phyloP scores from a whole-genome alignment of 35 echinoderm and acorn worm genomes.

The Acanthaster planci region DNA sequence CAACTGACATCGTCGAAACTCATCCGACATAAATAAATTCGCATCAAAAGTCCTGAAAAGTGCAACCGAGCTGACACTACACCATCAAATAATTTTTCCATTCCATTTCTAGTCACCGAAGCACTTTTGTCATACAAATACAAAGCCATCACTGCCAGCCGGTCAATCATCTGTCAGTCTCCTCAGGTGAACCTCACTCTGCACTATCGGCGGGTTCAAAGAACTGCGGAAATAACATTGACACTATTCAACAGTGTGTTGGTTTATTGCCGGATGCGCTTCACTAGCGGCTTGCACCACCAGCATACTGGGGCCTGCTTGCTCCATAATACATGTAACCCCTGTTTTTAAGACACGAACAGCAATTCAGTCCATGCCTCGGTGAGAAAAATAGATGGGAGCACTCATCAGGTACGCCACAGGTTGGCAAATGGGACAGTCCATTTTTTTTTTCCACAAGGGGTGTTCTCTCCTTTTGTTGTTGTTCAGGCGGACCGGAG shows the following conservation, averaged over 20 bases:
- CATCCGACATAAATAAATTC: no score
- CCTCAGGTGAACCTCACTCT: slow-evolving; percentile 11
- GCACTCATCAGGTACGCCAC: neutral
- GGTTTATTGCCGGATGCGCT: slow-evolving; percentile 6
- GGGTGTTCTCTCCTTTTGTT: no score
- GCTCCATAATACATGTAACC: no score
- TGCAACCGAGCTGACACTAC: neutral
- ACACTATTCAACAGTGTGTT: slow-evolving; percentile 7
- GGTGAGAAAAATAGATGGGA: no score
- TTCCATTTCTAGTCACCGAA: neutral
- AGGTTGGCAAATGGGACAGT: slow-evolving; percentile 12
- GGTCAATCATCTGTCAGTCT: neutral
- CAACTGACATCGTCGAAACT: no score
- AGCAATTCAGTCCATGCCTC: no score
- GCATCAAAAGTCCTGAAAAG: no score
- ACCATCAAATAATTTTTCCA: neutral
- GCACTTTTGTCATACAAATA: neutral
- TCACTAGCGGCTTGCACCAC: neutral
- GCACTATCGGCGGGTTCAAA: slow-evolving; percentile 25
- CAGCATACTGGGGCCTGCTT: no score
- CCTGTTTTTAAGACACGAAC: no score
- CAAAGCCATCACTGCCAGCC: neutral
- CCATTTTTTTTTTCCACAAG: neutral
- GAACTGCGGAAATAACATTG: slow-evolving; percentile 31
- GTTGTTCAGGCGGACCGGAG: no score